Percentiles rank a stretch among this genome's conserved stretches.
phyloP scores from a whole-genome alignment of 2,113 vertebrate species.

The Seriola rivoliana region DNA sequence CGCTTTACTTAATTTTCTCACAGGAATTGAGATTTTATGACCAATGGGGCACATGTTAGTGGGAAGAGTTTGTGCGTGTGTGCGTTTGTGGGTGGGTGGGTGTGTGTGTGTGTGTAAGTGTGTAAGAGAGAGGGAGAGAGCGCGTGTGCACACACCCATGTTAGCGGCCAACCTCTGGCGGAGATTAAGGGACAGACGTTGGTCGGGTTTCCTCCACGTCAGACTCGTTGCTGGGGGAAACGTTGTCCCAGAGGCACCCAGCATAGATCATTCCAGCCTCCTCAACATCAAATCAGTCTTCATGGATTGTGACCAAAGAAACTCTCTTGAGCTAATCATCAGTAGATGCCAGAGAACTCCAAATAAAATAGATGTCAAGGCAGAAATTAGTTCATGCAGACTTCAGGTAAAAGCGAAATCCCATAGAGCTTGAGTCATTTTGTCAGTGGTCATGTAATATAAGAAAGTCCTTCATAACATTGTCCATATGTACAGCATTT shows the following conservation, averaged over 20 bases:
- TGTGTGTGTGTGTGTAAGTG: slow-evolving; percentile 29
- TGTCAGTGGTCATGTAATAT: not conserved
- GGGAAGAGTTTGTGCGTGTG: slow-evolving; percentile 55
- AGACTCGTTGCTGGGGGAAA: slow-evolving; percentile 43
- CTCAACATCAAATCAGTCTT: slow-evolving; percentile 37
- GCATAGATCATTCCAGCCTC: slow-evolving; percentile 42
- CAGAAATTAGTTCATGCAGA: slow-evolving; percentile 2
- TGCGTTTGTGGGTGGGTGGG: slow-evolving; percentile 45
- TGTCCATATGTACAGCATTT: not conserved
- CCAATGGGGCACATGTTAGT: slow-evolving; percentile 74
- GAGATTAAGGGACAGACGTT: slow-evolving; percentile 59
- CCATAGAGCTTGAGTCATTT: not conserved
- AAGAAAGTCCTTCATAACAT: not conserved
- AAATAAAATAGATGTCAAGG: slow-evolving; percentile 12
- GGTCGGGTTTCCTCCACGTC: slow-evolving; percentile 65
- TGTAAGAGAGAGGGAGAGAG: not conserved
- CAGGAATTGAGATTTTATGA: slow-evolving; percentile 81
- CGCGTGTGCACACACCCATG: slow-evolving; percentile 3
- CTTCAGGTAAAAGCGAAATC: not conserved
- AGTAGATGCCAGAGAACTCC: not conserved
- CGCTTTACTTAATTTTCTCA: slow-evolving; percentile 81
- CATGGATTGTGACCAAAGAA: slow-evolving; percentile 6
- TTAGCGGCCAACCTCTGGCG: slow-evolving; percentile 64
- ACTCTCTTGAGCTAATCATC: not conserved
- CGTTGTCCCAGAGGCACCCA: slow-evolving; percentile 22